Evolutionary conservation across 2,797 vertebrate species (phyloP), one percentile per base, ranked within the genome.

Genomic region (Paramormyrops hopkinsi): DNA sequence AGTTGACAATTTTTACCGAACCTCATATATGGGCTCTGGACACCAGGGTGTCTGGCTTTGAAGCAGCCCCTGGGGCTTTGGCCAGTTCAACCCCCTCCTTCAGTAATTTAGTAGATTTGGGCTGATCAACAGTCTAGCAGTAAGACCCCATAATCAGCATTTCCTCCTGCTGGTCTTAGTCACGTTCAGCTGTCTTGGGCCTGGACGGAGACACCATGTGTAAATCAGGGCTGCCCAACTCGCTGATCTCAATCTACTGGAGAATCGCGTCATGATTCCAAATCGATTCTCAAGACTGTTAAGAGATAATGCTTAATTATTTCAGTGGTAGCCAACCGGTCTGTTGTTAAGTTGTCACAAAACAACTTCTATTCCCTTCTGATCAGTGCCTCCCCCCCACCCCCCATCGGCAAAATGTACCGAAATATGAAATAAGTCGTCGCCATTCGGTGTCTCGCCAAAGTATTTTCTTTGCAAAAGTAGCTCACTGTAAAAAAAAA

Each of bases 111-210:
- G 86, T n/a, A 46, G 89, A 87, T 87, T 79, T 89, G n/a, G 50
- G 79, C 82, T 88, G 73, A 89, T 46, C 85, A 89, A 87, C 87
- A 88, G 84, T 85, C 69, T 29, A 90, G 69, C 73, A 46, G 50
- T 82, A 51, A 65, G 76, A 90, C 37, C 88, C 87, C 82, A 62
- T 59, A n/a, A 44, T 19, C 48, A 25, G 44, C 33, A 9, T 48
- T 41, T 2, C 3, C 25, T 62, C 73, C 76, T 19, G 14, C 5
- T 82, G 41, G 41, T 1, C 29, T 79, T 19, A 79, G 59, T 62
- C 59, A 62, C 9, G 8, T 25, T 65, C 25, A 29, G 25, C 22
- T 11, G 11, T 65, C 25, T 25, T 65, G 2, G 9, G 22, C 19
- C 17, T n/a, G 37, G 41, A 82, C 0, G 19, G 33, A 82, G 4